Base-by-base conservation (phyloP, 2,797 vertebrate genomes). In the Euthynnus affinis region DNA sequence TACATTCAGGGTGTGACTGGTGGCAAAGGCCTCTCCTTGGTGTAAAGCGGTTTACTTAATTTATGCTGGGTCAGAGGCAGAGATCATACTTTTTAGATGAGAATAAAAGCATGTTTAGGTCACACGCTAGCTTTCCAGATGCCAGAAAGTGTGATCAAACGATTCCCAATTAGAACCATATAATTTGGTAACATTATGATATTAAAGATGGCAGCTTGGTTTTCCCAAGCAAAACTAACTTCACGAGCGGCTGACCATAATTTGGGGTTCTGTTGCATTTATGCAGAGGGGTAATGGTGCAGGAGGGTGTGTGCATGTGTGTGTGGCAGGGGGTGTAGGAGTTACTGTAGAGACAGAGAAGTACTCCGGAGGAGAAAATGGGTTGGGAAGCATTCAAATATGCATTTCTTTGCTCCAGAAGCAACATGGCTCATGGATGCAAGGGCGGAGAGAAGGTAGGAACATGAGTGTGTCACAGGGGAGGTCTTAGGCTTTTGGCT, bases 181-280 rank as follows among this genome's bases (percentile, higher is more conserved):
- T 94, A 86, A 95, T 95, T 95, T 94, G 88, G 89, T 88, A 88
- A 92, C 93, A 92, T 95, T 92, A 92, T 92, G 88, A 94, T 95
- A 94, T 95, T 95, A 92, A 95, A 94, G 90, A 94, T 92, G 94
- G 94, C 93, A 93, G 92, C 85, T 94, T 78, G 95, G 93, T 93
- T 95, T 93, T 92, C 92, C 87, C 90, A 93, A 94, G 93, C 89
- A 94, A 95, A 95, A 94, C 93, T 93, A 91, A 95, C 93, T 94
- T 94, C 86, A 94, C 89, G 87, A 88, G 93, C 74, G 90, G 91
- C 93, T 93, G 89, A 95, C 94, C 93, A 95, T 95, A 95, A 96
- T 96, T 94, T 91, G 62, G 88, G 92, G 93, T 90, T 94, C 80
- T 74, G 78, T 80, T 82, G 84, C 81, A 82, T 87, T 82, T 76